Evolutionary conservation across 2,797 vertebrate species (phyloP), one percentile per base, ranked within the genome.

Genomic region (Corythornis leucogaster): DNA sequence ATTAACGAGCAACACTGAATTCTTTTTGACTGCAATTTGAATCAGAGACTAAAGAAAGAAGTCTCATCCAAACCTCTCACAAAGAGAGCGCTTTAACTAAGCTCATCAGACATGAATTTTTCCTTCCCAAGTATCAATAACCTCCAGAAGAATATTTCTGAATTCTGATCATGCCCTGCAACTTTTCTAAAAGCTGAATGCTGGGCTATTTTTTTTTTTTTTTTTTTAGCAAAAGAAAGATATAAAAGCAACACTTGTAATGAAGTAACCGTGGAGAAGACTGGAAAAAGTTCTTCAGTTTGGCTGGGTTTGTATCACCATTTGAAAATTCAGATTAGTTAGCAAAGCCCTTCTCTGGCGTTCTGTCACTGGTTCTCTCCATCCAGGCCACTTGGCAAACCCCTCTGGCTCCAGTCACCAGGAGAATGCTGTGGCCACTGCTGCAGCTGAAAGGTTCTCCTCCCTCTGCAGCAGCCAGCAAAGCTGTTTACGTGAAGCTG

Each of bases 401-500:
- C 0, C 19, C 85, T 64, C 51, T 8, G 1, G 42, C 26, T 67
- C 43, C 35, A 50, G 58, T 24, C 63, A 74, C 26, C 3, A 0
- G 10, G 19, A 18, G 16, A 45, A 38, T 59, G 38, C 38, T 38
- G 38, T 38, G 85, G 87, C 89, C 79, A 42, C 4, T 61, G 25
- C 76, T 3, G 7, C 63, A 77, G 83, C 92, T 38, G 54, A 46
- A 82, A 78, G 73, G 62, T 33, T 83, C 94, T 75, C 79, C 81
- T 91, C 81, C 86, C 79, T 15, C 73, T 46, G 83, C 84, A 70
- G 68, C 81, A 93, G 94, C 69, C 94, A 94, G 90, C 17, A 9
- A 75, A 89, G 90, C 86, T 94, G 94, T 96, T 96, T 96, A 95
- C 81, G 87, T 1, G 4, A 50, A 89, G 45, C 69, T 68, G 92